phyloP scores from a whole-genome alignment of 2,888 invertebrate species.

The Acleris holmiana region DNA sequence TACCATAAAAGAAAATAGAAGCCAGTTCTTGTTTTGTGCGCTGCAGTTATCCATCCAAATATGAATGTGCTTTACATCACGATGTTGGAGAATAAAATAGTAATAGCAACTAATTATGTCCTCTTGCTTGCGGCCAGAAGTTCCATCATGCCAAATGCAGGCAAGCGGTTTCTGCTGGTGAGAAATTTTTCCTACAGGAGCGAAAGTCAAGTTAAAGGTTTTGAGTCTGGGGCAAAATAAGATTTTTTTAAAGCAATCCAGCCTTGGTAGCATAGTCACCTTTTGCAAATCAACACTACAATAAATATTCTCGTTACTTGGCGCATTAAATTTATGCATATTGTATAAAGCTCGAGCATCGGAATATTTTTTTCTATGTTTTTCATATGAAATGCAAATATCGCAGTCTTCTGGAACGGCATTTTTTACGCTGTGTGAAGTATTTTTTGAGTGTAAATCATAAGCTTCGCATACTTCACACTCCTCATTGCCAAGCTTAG shows the following conservation, averaged over 20 bases:
- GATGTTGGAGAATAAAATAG: no score
- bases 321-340: not conserved
- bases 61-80: slow-evolving; percentile 27
- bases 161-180: slow-evolving; percentile 14
- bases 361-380: slow-evolving; percentile 19
- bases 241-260: slow-evolving; percentile 18
- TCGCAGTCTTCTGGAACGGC: not conserved
- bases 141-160: slow-evolving; percentile 28
- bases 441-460: not conserved
- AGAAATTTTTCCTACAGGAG: slow-evolving; percentile 27
- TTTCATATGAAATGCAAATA: not conserved
- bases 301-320: slow-evolving; percentile 12
- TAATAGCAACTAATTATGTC: slow-evolving; percentile 30
- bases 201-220: slow-evolving; percentile 27
- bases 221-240: slow-evolving; percentile 16
- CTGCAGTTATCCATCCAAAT: slow-evolving; percentile 44
- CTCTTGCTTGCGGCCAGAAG: slow-evolving; percentile 26
- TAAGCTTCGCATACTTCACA: slow-evolving; percentile 3
- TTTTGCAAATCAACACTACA: slow-evolving; percentile 22
- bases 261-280: slow-evolving; percentile 25
- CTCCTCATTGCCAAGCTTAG: slow-evolving; percentile 4
- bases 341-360: not conserved
- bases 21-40: slow-evolving; percentile 45
- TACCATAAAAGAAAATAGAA: slow-evolving; percentile 40
- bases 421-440: not conserved